Base-by-base conservation (phyloP, 2,797 vertebrate genomes). In the Artibeus lituratus region DNA sequence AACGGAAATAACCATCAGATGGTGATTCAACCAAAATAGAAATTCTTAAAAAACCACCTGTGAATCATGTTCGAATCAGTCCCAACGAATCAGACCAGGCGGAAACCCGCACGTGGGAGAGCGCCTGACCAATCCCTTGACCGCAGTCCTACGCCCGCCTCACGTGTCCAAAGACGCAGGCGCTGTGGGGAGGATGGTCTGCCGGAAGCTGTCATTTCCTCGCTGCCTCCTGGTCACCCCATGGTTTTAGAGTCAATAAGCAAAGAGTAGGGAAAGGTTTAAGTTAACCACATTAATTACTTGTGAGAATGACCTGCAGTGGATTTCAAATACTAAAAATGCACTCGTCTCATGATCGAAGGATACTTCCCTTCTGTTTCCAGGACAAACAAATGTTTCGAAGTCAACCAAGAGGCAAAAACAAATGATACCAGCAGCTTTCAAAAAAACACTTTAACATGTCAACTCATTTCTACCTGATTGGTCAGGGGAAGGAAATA, bases 21-120 rank as follows among this genome's bases (percentile, higher is more conserved):
- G 53, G 91, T 90, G 88, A 95, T 26, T 86, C 82, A 83, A 39
- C 69, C 35, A 10, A 55, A 94, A 78, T 32, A 74, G 92, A 90
- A 81, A 85, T 82, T 86, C 19, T 93, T 55, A 67, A 67, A 74
- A 90, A 83, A 51, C 65, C 24, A 69, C 51, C 69, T 97, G 47
- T 95, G 93, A 93, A 59, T 97, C 92, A 81, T 4, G 22, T 32
- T 87, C 39, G 12, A 29, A 12, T 89, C 80, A 89, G 29, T 73
- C 39, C 78, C 86, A 62, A 84, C 49, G 88, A 91, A 65, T 62
- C 44, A 69, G 88, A 51, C 51, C 62, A 42, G 16, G 37, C 0
- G 0, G 88, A 73, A 90, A 55, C 39, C 0, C 0, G 59, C 22
- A 62, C 2, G 0, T 8, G 12, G 4, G 51, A 47, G 51, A 6